These are phyloP conservation scores for Coregonus sp. DNA, from an alignment of 2,797 vertebrate genomes.

Conservation along the genomic window DNA sequence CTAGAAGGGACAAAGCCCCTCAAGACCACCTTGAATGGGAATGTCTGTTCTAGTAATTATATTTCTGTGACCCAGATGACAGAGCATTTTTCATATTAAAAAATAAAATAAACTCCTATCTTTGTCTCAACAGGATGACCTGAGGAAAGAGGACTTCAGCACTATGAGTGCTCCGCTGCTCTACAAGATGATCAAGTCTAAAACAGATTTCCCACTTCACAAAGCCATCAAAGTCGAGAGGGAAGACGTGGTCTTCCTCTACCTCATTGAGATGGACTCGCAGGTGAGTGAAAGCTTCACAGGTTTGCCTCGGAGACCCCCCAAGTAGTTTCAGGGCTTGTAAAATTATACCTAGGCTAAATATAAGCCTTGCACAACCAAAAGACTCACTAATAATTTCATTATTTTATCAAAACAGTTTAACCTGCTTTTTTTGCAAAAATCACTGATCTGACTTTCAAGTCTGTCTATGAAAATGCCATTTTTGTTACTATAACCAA, in stretches of 20 bases:
- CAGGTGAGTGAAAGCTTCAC: conserved; percentile 76
- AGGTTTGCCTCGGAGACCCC: not conserved
- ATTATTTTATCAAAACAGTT: too few relatives aligned
- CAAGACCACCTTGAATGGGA: not conserved
- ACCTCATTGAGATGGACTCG: conserved; percentile 97
- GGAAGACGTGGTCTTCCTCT: conserved; percentile 96
- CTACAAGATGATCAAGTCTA: conserved; percentile 99
- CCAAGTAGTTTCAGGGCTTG: not conserved
- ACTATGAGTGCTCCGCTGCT: conserved; percentile 95
- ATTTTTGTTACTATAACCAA: too few relatives aligned
- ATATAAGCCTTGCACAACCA: too few relatives aligned
- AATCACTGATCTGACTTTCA: too few relatives aligned
- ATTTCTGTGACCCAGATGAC: too few relatives aligned
- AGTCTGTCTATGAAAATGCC: too few relatives aligned
- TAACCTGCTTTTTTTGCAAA: too few relatives aligned
- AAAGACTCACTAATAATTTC: too few relatives aligned
- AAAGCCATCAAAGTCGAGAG: conserved; percentile 98
- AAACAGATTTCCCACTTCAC: conserved; percentile 94
- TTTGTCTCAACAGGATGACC: conserved; percentile 82
- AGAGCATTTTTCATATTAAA: too few relatives aligned
- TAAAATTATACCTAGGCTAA: too few relatives aligned
- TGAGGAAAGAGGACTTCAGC: conserved; percentile 96
- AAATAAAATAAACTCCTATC: not conserved
- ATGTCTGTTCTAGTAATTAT: too few relatives aligned
- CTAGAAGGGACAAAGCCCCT: not conserved